Percentiles rank a stretch among this genome's conserved stretches.
These are phyloP conservation scores for Marmota flaviventris DNA, from an alignment of 2,113 vertebrate species.

Conservation along the genomic window DNA sequence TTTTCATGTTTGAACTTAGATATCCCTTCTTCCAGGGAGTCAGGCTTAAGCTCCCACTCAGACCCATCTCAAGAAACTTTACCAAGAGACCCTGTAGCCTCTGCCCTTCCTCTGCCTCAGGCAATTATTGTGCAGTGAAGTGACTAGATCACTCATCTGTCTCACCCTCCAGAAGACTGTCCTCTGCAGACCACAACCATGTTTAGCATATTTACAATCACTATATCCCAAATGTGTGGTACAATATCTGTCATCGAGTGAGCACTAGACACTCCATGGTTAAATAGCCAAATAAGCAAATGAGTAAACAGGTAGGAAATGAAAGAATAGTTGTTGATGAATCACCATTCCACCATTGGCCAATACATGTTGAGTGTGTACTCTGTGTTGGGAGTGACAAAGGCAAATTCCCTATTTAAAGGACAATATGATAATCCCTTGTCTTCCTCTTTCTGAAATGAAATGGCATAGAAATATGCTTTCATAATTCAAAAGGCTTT, in stretches of 20 bases:
- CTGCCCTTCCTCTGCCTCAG: background rate
- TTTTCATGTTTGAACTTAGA: background rate
- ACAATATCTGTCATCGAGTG: background rate
- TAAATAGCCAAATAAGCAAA: background rate
- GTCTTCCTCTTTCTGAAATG: slow-evolving; percentile 6
- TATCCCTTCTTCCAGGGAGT: background rate
- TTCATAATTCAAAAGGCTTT: background rate
- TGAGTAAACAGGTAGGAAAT: background rate
- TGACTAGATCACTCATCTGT: background rate
- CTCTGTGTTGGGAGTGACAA: background rate
- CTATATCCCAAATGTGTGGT: background rate
- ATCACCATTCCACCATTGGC: background rate
- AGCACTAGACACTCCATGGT: background rate
- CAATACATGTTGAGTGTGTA: background rate
- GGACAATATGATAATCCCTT: background rate
- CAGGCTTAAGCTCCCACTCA: background rate
- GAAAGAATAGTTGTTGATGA: background rate
- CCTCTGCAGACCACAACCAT: background rate
- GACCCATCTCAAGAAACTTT: background rate
- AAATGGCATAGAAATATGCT: background rate
- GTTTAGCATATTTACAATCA: background rate
- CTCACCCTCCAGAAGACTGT: background rate
- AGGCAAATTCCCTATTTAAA: background rate
- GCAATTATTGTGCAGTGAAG: background rate
- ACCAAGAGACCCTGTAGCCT: background rate